A percentile compares a stretch with the other conserved stretches of the same genome.
phyloP scores from a whole-genome alignment of 1,140 invertebrate species.

The Chironomus striatipennis region DNA sequence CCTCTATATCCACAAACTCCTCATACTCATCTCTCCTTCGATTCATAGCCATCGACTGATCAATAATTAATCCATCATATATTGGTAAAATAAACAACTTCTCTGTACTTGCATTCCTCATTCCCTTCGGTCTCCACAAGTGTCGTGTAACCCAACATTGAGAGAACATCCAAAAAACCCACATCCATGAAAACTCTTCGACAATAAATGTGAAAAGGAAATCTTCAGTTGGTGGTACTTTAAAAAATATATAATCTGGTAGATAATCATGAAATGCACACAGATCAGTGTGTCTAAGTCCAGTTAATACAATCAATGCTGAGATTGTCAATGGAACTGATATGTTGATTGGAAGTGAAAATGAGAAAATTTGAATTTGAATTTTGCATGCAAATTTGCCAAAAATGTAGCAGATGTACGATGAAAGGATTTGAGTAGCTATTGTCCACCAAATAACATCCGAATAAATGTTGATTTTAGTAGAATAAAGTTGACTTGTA shows the following conservation, averaged over 20 bases:
- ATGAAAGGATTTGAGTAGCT: slow-evolving; percentile 51
- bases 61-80: slow-evolving; percentile 72
- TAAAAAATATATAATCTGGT: slow-evolving; percentile 61
- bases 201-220: slow-evolving; percentile 47
- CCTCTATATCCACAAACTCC: slow-evolving; percentile 47
- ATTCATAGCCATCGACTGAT: slow-evolving; percentile 81
- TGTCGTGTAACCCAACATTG: slow-evolving; percentile 75
- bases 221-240: slow-evolving; percentile 42
- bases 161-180: slow-evolving; percentile 65
- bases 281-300: slow-evolving; percentile 47
- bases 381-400: slow-evolving; percentile 78
- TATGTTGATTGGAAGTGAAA: slow-evolving; percentile 66
- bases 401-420: slow-evolving; percentile 61
- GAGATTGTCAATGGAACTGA: slow-evolving; percentile 59
- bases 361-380: slow-evolving; percentile 72
- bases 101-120: slow-evolving; percentile 69
- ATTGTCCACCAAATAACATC: slow-evolving; percentile 44
- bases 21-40: slow-evolving; percentile 63
- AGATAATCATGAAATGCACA: slow-evolving; percentile 52
- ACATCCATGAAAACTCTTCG: slow-evolving; percentile 58
- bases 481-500: slow-evolving; percentile 32
- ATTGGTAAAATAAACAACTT: slow-evolving; percentile 73
- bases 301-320: slow-evolving; percentile 51
- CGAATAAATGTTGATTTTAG: slow-evolving; percentile 39
- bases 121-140: slow-evolving; percentile 69